phyloP scores from a whole-genome alignment of 2,888 invertebrate genomes.

The Onchidella celtica region DNA sequence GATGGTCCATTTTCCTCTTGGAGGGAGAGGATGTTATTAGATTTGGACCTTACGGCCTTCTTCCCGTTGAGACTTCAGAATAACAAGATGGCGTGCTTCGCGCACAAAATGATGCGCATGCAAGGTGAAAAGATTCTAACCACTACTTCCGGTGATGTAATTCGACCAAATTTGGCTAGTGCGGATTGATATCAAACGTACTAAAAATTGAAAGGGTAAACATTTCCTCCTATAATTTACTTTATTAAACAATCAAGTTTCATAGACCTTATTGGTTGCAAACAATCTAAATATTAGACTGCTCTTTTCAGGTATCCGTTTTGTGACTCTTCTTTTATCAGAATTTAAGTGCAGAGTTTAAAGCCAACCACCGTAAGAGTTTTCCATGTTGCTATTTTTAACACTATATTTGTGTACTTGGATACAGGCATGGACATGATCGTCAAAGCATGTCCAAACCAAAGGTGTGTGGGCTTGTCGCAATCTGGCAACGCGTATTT shows the following conservation, averaged over 20 bases:
- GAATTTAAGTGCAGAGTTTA: too few relatives aligned
- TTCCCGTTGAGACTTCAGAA: conserved; percentile 35
- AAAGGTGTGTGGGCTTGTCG: conserved; percentile 4
- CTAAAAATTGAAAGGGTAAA: neutral
- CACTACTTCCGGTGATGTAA: conserved; percentile 43
- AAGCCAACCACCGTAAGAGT: neutral
- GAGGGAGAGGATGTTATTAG: conserved; percentile 79
- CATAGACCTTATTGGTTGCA: neutral
- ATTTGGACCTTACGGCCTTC: conserved; percentile 63
- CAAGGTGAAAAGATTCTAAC: conserved; percentile 21
- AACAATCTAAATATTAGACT: too few relatives aligned
- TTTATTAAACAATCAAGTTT: neutral
- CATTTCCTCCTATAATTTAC: neutral
- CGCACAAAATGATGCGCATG: conserved; percentile 53
- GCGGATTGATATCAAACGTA: conserved; percentile 2
- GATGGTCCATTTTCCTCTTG: conserved; percentile 87
- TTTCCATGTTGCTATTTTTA: conserved; percentile 39
- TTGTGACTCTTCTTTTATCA: too few relatives aligned
- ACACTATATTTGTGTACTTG: neutral
- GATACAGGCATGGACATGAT: conserved; percentile 54
- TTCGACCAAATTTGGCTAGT: conserved; percentile 45
- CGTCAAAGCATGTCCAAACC: conserved; percentile 28
- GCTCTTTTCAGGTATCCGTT: too few relatives aligned
- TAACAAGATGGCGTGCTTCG: conserved; percentile 55
- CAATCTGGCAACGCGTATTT: neutral